A percentile compares a stretch with the other conserved stretches of the same genome.
phyloP scores from a whole-genome alignment of 2,113 vertebrate species.

The Brachyistius frenatus region DNA sequence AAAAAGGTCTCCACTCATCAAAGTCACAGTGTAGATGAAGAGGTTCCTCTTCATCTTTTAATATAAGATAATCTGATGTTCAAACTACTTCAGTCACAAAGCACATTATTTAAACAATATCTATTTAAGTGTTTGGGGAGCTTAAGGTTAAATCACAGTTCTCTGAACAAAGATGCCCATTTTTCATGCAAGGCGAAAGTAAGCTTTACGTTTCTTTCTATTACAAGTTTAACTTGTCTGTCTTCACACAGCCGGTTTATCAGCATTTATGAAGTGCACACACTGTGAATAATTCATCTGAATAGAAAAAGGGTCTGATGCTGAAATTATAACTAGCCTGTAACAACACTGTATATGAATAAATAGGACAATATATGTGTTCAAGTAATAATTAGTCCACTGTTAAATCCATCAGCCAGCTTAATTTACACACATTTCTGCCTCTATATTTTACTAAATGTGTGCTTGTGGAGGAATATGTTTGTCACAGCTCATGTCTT shows the following conservation, averaged over 20 bases:
- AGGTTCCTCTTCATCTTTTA: not conserved
- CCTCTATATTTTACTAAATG: not conserved
- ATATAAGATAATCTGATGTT: not conserved
- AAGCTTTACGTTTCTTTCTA: not conserved
- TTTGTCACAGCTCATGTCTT: not conserved
- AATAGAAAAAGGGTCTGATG: no score
- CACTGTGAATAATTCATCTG: no score
- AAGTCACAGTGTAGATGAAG: not conserved
- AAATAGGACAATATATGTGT: conserved; percentile 2
- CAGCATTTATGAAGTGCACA: no score
- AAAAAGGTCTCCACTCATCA: not conserved
- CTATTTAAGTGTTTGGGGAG: not conserved
- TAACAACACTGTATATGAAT: conserved; percentile 7
- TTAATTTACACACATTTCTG: no score
- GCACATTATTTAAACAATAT: conserved; percentile 9
- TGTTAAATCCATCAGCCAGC: not conserved
- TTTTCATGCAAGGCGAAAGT: not conserved
- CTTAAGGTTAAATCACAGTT: not conserved
- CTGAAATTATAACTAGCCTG: conserved; percentile 18
- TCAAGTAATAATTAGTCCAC: not conserved
- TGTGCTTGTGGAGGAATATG: no score
- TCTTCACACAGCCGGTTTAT: no score
- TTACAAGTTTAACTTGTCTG: conserved; percentile 17
- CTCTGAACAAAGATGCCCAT: not conserved
- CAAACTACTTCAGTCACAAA: not conserved